phyloP scores from a whole-genome alignment of 2,113 vertebrate genomes.

The Oreotragus oreotragus region DNA sequence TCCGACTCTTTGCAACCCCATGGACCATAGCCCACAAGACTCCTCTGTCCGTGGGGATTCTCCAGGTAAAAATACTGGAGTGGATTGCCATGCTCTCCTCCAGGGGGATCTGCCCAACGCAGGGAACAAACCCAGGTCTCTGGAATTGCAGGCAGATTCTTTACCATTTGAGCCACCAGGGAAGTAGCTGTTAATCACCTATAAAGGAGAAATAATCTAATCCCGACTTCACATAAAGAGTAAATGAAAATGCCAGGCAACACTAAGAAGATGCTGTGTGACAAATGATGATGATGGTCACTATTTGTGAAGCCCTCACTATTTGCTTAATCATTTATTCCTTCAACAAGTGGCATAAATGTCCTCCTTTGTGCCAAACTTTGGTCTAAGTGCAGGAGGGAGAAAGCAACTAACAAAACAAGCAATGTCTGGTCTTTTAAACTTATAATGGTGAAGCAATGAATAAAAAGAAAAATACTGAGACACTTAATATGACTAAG shows the following conservation, averaged over 20 bases:
- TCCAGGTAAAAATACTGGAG: neutral
- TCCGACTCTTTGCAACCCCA: neutral
- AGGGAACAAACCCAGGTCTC: neutral
- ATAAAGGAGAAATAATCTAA: neutral
- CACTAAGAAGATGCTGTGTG: neutral
- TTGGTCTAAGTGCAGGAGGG: accelerated
- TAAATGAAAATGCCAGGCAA: neutral
- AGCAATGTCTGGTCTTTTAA: neutral
- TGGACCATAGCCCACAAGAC: neutral
- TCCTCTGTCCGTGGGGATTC: neutral
- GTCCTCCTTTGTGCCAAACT: neutral
- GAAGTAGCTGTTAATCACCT: neutral
- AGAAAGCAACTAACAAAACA: neutral
- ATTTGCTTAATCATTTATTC: neutral
- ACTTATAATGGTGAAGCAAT: neutral
- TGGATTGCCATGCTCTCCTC: neutral
- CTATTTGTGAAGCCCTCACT: neutral
- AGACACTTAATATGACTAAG: neutral
- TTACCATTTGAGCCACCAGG: neutral
- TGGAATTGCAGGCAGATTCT: neutral
- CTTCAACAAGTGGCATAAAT: neutral
- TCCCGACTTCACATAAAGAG: neutral
- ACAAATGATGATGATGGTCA: neutral
- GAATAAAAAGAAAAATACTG: neutral
- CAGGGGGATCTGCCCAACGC: neutral